Evolutionary conservation across 2,113 vertebrate species (phyloP), one percentile per base, ranked within the genome.

Genomic region (Festucalex cinctus): DNA sequence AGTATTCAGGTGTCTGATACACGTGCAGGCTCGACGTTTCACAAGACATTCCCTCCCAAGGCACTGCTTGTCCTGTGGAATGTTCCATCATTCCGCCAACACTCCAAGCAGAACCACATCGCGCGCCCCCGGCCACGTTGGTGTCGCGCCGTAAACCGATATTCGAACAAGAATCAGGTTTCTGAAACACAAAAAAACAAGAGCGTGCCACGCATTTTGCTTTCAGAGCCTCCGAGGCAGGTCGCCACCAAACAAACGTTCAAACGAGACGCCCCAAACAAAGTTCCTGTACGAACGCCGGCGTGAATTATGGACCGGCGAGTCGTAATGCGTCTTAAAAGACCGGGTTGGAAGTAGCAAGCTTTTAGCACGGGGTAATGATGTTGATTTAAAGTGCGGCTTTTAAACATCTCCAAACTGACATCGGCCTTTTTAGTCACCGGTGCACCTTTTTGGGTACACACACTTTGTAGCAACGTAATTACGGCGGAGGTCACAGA

Each of bases 151-250:
- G 87, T 82, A 90, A 91, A 82, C 76, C 49, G 85, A 91, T 89
- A 89, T 85, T 87, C 86, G 78, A 62, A 90, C 88, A 90, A 87
- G 88, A 88, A 78, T 89, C 79, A 61, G 75, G 83, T 89, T 87
- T 88, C 88, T 86, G 70, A 85, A 87, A 90, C 79, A 88, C 79
- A 85, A 86, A 85, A 86, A 86, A 68, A 80, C 66, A 78, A 84
- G 86, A 88, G 72, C 69, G 85, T 87, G 89, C 85, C 81, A 76
- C 80, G 80, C 74, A 80, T 82, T 86, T 84, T 77, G 81, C 66
- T 76, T 82, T 83, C 57, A 70, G n/a, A 77, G 82, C 86, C 89
- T 86, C 54, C 36, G 6, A 83, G 84, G 85, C 88, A 85, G 68
- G 71, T 66, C 61, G 65, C 65, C 49, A 68, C 72, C 78, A 62